Base-by-base conservation (phyloP, 2,797 vertebrate genomes). In the Gymnopithys bicolor region DNA sequence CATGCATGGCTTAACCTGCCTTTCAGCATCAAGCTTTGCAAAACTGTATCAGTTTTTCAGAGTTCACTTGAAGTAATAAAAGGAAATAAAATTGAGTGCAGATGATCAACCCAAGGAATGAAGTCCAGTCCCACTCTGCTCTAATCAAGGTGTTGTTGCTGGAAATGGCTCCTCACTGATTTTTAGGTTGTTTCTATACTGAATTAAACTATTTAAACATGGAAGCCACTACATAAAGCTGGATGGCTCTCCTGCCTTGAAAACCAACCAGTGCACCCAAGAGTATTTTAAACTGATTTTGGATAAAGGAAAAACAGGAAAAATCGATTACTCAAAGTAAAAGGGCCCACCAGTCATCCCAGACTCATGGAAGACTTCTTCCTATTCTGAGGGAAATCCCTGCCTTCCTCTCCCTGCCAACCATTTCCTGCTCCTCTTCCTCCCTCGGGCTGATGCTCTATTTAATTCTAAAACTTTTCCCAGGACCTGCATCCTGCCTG, bases 1-100 rank as follows among this genome's bases (percentile, higher is more conserved):
- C 93, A 95, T 87, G 91, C 74, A 95, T 97, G 97, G 93, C 93
- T 98, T 97, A 92, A 95, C 94, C 67, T 96, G 95, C 76, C 89
- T 95, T 95, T 96, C 95, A 96, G 82, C 77, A 92, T 55, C 77
- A 91, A 80, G 75, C 91, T 80, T 93, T 90, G 43, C 58, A 96
- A 93, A 98, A 92, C 63, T 95, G 56, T 81, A 75, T 70, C 87
- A 77, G 82, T 80, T 81, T 91, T 84, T 80, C 80, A 95, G 85
- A 96, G 78, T 55, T 93, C 84, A 73, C 52, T 62, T 56, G 43
- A 85, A 94, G 82, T 88, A 95, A 96, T 16, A 39, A 94, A 96
- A 95, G 70, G 46, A 96, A 94, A 94, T 92, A 84, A 87, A 93
- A 92, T n/a, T 90, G 39, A 91, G 52, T 33, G 81, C 49, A 95